Evolutionary conservation across 1,140 invertebrate genomes (phyloP).

Genomic region (Drosophila ananassae): DNA sequence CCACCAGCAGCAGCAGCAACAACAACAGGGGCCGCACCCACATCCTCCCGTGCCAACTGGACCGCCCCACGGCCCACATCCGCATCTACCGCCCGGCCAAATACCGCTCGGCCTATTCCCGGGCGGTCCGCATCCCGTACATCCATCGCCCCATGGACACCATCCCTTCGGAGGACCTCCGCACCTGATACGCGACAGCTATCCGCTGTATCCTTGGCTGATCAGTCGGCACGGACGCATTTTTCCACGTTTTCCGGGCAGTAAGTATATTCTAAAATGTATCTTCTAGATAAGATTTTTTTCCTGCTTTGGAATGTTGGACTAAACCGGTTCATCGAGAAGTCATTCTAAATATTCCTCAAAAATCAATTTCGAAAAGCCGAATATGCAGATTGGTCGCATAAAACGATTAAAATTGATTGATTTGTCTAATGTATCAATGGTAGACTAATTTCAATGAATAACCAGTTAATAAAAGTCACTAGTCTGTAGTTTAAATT

Average conservation of each 20-base stretch:
- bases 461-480: conserved; percentile 4
- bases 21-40: conserved; percentile 66
- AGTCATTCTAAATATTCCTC: background rate
- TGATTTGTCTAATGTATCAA: conserved; percentile 1
- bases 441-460: background rate
- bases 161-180: conserved; percentile 86
- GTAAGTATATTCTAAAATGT: conserved; percentile 85
- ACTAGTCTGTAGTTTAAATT: background rate
- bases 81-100: conserved; percentile 85
- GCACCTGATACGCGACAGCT: conserved; percentile 90
- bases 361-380: conserved; percentile 1
- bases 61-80: conserved; percentile 76
- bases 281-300: background rate
- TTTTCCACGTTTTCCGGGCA: conserved; percentile 94
- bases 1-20: conserved; percentile 83
- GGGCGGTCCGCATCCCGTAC: conserved; percentile 66
- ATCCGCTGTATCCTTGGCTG: conserved; percentile 96
- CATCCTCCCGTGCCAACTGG: conserved; percentile 81
- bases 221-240: conserved; percentile 94
- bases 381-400: conserved; percentile 13
- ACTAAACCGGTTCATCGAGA: background rate
- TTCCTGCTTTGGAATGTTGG: background rate
- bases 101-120: conserved; percentile 79
- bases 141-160: conserved; percentile 84
- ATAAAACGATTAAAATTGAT: conserved; percentile 2